Conservation (phyloP, 2,797 vertebrate species). For the Coluber constrictor region DNA sequence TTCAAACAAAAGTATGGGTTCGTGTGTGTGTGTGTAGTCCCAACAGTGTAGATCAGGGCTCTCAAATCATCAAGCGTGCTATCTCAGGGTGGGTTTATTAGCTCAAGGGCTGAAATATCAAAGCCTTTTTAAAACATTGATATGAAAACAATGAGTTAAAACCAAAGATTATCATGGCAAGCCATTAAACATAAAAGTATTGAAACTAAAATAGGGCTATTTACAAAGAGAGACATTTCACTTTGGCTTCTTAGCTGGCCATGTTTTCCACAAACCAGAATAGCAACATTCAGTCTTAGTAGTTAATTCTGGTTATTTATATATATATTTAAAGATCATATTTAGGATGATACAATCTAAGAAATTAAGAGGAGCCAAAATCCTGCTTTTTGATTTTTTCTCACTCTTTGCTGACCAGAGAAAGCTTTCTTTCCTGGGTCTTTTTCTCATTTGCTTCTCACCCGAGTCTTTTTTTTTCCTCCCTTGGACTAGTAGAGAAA, state of each 20-base stretch:
- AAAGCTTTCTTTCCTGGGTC: background rate
- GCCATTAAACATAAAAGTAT: background rate
- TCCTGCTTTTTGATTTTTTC: background rate
- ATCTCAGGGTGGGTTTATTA: background rate
- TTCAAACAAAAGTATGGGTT: background rate
- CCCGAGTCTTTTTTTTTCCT: fast-evolving
- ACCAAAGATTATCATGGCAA: background rate
- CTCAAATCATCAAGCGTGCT: background rate
- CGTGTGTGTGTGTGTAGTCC: background rate
- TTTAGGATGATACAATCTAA: background rate
- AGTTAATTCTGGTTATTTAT: background rate
- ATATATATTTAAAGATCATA: background rate
- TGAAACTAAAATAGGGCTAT: background rate
- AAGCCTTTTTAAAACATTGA: background rate
- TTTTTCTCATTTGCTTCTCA: background rate
- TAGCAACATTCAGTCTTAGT: background rate
- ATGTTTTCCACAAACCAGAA: background rate
- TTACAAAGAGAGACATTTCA: background rate
- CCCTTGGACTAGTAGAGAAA: background rate
- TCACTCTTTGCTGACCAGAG: background rate
- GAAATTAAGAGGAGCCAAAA: background rate
- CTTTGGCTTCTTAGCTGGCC: background rate
- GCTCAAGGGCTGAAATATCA: background rate
- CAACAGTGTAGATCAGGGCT: background rate
- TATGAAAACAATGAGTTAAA: background rate